Conservation (phyloP, 1,140 invertebrate genomes). For the Drosophila bifasciata region DNA sequence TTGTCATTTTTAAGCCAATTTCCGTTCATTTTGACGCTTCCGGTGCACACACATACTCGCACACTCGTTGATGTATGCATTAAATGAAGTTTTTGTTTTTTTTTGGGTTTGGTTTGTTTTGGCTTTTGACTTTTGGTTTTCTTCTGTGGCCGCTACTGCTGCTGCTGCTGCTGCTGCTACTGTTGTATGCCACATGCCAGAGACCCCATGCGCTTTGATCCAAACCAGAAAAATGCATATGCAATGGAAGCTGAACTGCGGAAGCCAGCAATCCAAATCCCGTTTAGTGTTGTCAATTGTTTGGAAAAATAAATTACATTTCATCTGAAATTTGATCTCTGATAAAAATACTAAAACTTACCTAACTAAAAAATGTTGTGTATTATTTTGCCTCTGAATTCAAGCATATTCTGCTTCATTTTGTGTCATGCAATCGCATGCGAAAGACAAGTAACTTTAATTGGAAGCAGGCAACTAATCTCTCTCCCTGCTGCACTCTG, state of each 20-base stretch:
- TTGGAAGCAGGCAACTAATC: not conserved
- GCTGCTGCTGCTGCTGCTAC: conserved; percentile 4
- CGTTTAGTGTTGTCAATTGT: too few species aligned
- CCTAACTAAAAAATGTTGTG: too few species aligned
- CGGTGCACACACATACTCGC: conserved; percentile 51
- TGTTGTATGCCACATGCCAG: conserved; percentile 7
- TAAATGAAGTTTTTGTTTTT: conserved; percentile 13
- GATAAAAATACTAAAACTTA: too few species aligned
- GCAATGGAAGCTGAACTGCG: too few species aligned
- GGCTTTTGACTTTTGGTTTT: not conserved
- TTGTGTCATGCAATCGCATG: conserved; percentile 16
- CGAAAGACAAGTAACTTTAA: not conserved
- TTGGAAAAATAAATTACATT: too few species aligned
- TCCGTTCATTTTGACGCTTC: conserved; percentile 82
- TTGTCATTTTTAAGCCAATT: conserved; percentile 82
- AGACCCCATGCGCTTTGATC: conserved; percentile 6
- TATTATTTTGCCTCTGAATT: conserved; percentile 27
- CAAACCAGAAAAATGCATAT: too few species aligned
- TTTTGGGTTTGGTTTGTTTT: not conserved
- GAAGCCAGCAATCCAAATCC: too few species aligned
- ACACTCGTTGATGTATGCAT: conserved; percentile 25
- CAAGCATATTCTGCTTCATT: not conserved
- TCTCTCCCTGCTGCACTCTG: not conserved
- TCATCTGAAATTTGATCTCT: too few species aligned
- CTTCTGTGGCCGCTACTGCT: conserved; percentile 13